Base-by-base conservation (phyloP, 2,888 invertebrate species). In the Colletes collaris region DNA sequence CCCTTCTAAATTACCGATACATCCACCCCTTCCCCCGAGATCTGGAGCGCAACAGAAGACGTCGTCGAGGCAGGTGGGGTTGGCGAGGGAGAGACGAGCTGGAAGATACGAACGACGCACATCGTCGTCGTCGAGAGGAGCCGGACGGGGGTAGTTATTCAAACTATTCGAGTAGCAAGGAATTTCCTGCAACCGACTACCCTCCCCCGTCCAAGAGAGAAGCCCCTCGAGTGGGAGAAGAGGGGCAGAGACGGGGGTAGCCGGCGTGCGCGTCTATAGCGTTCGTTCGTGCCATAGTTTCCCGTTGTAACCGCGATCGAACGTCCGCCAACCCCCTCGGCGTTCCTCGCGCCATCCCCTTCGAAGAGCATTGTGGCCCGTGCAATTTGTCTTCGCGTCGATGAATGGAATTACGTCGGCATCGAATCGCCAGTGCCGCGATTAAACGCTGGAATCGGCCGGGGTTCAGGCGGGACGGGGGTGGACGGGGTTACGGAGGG, bases 161-260 rank as follows among this genome's bases (percentile, higher is more conserved):
- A 85, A 88, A 87, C 87, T 87, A 88, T 87, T 88, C 88, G 73
- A 86, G 87, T 74, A 81, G 86, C 78, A 72, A 85, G 87, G 87
- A 87, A 88, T 88, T 87, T 79, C 85, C 80, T 79, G 81, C 76
- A 79, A 63, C 81, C 64, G 69, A 69, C 71, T 72, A 73, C 73
- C 70, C 71, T 72, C 71, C 73, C 70, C 75, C 60, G 73, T 72
- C 71, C 60, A 64, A 69, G 79, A 66, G 55, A 67, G 58, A 16
- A 19, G 46, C 50, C 46, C 11, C 59, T 5, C 40, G 40, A 40
- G 40, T 7, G 40, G 40, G 16, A 5, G 46, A 72, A 16, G 59
- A 56, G 35, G 65, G 46, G 50, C 27, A 27, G 27, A 27, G 27
- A 27, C 27, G 19, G 16, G 19, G 58, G 16, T 16, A 40, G 56